Base-by-base conservation (phyloP, 2,113 vertebrate genomes). In the Oreotrochilus melanogaster region DNA sequence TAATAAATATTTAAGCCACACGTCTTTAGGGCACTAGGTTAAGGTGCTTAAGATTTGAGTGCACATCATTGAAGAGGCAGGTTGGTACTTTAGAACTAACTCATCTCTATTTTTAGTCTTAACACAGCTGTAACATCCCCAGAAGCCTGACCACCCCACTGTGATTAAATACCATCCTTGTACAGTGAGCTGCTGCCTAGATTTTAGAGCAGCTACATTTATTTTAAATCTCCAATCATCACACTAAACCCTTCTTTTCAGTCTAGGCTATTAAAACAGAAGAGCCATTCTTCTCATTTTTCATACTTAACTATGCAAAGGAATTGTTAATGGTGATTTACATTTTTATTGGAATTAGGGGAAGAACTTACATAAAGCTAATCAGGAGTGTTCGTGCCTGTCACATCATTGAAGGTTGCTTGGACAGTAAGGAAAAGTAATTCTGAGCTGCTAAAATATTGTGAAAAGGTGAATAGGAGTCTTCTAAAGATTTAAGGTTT, bases 61-160 rank as follows among this genome's bases (percentile, higher is more conserved):
- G 93, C 67, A 73, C 33, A 80, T 57, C 60, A 76, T 1, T 83
- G 88, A 71, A 93, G 95, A 94, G 86, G 31, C 66, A 89, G 73
- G 69, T 53, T 92, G 61, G 51, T 88, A 71, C 89, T 95, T 95
- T 54, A 89, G 60, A 67, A 56, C 43, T 86, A 96, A 45, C 75
- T 92, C 64, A 60, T 45, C 18, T 93, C 87, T 96, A 94, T 96
- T 94, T 97, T 96, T 93, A 96, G 92, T 56, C 60, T 83, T 90
- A 86, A 67, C 79, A 81, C 51, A 67, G 60, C 51, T 74, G 43
- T 60, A 83, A 74, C 39, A 56, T 53, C n/a, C 67, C 48, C 48
- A 86, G 88, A 93, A 95, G 61, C 60, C 79, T 92, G 78, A 94
- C 71, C 86, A 90, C 24, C 75, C 92, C 93, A 85, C 86, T 96